These are phyloP conservation scores for Thereva nobilitata DNA, from an alignment of 2,888 invertebrate genomes.

Conservation along the genomic window DNA sequence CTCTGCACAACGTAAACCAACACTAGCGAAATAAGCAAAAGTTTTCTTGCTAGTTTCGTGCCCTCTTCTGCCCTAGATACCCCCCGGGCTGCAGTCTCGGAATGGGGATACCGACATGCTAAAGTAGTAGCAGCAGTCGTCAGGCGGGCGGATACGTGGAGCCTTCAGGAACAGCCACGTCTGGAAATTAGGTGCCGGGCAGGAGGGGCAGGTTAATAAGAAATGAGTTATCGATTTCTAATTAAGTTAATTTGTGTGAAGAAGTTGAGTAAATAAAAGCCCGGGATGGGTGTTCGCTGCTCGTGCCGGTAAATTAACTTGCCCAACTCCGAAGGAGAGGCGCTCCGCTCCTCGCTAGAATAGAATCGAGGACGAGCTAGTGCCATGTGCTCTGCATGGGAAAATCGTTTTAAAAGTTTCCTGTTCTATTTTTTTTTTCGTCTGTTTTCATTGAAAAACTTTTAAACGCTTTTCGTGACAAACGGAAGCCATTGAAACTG, in stretches of 20 bases:
- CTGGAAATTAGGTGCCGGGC: not conserved
- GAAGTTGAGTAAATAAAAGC: conserved; percentile 32
- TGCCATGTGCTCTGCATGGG: too few relatives aligned
- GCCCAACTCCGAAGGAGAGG: too few relatives aligned
- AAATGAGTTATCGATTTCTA: conserved; percentile 36
- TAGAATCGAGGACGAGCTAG: too few relatives aligned
- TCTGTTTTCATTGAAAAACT: too few relatives aligned
- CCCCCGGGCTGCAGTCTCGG: not conserved
- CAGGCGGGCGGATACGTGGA: conserved; percentile 4
- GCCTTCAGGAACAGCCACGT: not conserved
- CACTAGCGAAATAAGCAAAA: not conserved
- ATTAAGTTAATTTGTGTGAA: conserved; percentile 36
- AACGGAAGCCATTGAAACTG: too few relatives aligned
- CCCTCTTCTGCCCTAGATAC: not conserved
- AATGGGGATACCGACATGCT: not conserved
- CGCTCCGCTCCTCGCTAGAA: too few relatives aligned
- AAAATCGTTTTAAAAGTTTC: too few relatives aligned
- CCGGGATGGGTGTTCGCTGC: conserved; percentile 17
- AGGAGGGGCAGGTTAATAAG: conserved; percentile 12
- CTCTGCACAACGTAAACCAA: not conserved
- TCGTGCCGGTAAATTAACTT: conserved; percentile 21
- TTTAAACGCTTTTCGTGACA: too few relatives aligned
- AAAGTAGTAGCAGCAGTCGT: conserved; percentile 3
- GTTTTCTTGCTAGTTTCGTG: conserved; percentile 17
- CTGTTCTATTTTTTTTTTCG: too few relatives aligned